phyloP scores from a whole-genome alignment of 2,888 invertebrate genomes.

The Zaprionus lineosus region DNA sequence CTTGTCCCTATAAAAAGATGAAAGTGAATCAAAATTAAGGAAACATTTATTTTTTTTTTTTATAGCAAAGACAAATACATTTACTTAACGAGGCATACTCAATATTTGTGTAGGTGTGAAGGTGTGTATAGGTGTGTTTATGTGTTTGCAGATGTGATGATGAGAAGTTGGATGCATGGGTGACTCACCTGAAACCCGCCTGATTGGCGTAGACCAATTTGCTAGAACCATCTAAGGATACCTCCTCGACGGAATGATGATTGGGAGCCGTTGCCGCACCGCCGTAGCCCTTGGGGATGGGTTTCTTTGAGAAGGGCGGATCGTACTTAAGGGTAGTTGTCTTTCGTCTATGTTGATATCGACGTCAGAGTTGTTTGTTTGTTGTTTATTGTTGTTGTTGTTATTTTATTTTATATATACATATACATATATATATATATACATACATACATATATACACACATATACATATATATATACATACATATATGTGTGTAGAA shows the following conservation, averaged over 20 bases:
- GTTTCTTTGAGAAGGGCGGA: constrained; percentile 93
- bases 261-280: constrained; percentile 86
- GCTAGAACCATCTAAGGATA: constrained; percentile 90
- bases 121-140: not conserved
- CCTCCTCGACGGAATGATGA: constrained; percentile 90
- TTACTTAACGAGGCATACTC: not conserved
- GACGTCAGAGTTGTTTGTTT: constrained; percentile 50
- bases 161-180: not conserved
- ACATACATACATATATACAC: constrained; percentile 53
- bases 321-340: constrained; percentile 94
- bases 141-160: not conserved
- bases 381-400: constrained; percentile 48
- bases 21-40: not conserved
- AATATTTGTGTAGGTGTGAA: not conserved
- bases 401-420: constrained; percentile 29
- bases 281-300: constrained; percentile 87
- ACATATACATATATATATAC: constrained; percentile 46
- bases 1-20: constrained; percentile 87
- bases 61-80: not conserved
- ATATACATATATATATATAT: constrained; percentile 59
- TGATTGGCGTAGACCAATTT: constrained; percentile 92
- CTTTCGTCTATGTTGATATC: constrained; percentile 88
- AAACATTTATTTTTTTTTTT: not conserved
- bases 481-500: constrained; percentile 27
- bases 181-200: constrained; percentile 86